Evolutionary conservation across 1,140 invertebrate genomes (phyloP), one percentile per base, ranked within the genome.

Genomic region (Venustaconcha ellipsiformis): DNA sequence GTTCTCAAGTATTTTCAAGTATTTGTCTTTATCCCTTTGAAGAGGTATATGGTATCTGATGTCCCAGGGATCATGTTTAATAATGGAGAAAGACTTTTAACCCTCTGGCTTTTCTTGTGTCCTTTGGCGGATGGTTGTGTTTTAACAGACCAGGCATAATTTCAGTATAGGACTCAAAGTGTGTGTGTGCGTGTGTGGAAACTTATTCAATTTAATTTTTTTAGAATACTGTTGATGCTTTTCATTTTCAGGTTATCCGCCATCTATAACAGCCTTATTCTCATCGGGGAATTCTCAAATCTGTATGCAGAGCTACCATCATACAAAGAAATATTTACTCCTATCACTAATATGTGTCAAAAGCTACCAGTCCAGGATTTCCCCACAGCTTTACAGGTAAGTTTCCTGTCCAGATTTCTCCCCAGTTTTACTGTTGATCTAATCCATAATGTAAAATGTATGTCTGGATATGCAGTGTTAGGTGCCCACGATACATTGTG

Each of bases 331-430:
- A 83, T 91, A 30, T 90, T 90, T 77, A 48, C 68, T 14, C 85
- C 86, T 5, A 65, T 88, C 65, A 64, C 70, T 56, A 66, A 81
- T 26, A 80, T 85, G 71, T 82, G 78, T 65, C 77, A 75, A 55
- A 83, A 81, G 76, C 73, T 87, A 48, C 85, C 82, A 14, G 74
- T 30, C 4, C 89, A 92, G 11, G 90, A 91, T 18, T 95, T 94
- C 90, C 94, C 95, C 1, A 80, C 57, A 89, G 74, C 88, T 88
- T 76, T 90, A 94, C 6, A 89, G 84, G 67, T 88, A 92, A 70
- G 84, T 89, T 5, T 93, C 92, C 30, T 20, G 12, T n/a, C 59
- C 57, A 17, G 15, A 4, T 20, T 69, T n/a, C 62, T 15, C 26
- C 20, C 18, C 15, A 65, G 63, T 23, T 63, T 76, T 48, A 20